Conservation (phyloP, 2,888 invertebrate genomes). For the Nomada hirtipes region DNA sequence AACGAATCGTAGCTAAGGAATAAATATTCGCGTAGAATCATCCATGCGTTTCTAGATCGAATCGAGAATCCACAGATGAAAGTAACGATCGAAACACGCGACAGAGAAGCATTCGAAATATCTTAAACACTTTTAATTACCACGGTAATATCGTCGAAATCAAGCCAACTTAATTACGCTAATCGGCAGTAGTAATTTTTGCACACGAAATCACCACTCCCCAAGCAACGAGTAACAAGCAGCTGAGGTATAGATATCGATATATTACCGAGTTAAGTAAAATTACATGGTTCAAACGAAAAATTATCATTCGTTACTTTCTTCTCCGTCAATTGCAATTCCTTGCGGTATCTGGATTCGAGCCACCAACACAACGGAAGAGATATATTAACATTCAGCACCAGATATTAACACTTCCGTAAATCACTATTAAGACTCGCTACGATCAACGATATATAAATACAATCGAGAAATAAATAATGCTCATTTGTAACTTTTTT, state of each 20-base stretch:
- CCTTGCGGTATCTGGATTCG: conserved; percentile 19
- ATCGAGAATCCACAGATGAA: neutral
- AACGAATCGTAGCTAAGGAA: conserved; percentile 54
- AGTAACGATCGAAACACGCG: neutral
- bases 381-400: conserved; percentile 57
- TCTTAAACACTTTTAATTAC: conserved; percentile 9
- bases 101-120: no score
- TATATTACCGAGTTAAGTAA: conserved; percentile 44
- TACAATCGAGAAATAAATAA: conserved; percentile 73
- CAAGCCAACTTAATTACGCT: conserved; percentile 35
- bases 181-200: conserved; percentile 49
- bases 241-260: conserved; percentile 12
- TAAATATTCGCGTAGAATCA: conserved; percentile 20
- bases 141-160: conserved; percentile 39
- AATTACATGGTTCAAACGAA: neutral
- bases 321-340: neutral
- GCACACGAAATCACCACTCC: conserved; percentile 56
- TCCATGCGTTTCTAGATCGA: conserved; percentile 11
- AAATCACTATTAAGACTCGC: conserved; percentile 61
- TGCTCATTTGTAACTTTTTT: conserved; percentile 62
- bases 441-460: conserved; percentile 70
- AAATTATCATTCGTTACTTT: neutral
- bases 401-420: conserved; percentile 66
- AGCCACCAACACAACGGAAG: conserved; percentile 17
- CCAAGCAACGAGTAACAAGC: conserved; percentile 47